Evolutionary conservation across 2,113 vertebrate species (phyloP).

Genomic region (Syngnathus scovelli): DNA sequence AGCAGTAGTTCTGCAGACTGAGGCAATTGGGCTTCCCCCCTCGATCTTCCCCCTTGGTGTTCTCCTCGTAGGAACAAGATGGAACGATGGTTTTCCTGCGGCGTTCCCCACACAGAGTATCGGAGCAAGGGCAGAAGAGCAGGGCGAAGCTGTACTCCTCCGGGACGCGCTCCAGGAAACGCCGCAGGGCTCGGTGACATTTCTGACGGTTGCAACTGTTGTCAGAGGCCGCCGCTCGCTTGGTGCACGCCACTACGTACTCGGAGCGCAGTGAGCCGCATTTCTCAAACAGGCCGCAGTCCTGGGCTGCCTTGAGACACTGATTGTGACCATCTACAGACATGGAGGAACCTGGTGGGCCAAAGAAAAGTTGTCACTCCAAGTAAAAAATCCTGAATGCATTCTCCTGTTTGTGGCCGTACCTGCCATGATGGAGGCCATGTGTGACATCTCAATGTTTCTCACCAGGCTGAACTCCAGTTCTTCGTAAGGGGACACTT

Average conservation of each 20-base stretch:
- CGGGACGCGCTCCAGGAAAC: slow-evolving; percentile 87
- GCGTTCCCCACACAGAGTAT: slow-evolving; percentile 84
- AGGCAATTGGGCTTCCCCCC: slow-evolving; percentile 82
- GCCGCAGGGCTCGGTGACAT: slow-evolving; percentile 82
- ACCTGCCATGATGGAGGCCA: slow-evolving; percentile 81
- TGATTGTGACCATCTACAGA: slow-evolving; percentile 76
- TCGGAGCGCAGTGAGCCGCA: slow-evolving; percentile 85
- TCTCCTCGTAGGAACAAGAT: slow-evolving; percentile 80
- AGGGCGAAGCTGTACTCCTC: slow-evolving; percentile 83
- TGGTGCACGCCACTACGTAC: slow-evolving; percentile 84
- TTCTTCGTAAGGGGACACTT: slow-evolving; percentile 84
- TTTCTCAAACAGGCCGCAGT: slow-evolving; percentile 85
- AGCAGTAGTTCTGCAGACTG: slow-evolving; percentile 77
- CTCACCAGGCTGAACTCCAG: slow-evolving; percentile 72
- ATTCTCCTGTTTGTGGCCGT: slow-evolving; percentile 4
- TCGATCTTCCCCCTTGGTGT: slow-evolving; percentile 62
- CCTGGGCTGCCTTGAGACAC: slow-evolving; percentile 84
- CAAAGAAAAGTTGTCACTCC: not conserved
- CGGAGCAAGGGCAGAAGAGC: slow-evolving; percentile 87
- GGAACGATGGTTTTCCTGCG: slow-evolving; percentile 92
- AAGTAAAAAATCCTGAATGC: not conserved
- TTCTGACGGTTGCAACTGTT: slow-evolving; percentile 78
- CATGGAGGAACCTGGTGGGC: slow-evolving; percentile 50
- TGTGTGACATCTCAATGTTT: slow-evolving; percentile 76
- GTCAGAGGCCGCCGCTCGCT: slow-evolving; percentile 57